These are phyloP conservation scores for Cyaniris semiargus DNA, from an alignment of 2,888 invertebrate species.

Conservation along the genomic window DNA sequence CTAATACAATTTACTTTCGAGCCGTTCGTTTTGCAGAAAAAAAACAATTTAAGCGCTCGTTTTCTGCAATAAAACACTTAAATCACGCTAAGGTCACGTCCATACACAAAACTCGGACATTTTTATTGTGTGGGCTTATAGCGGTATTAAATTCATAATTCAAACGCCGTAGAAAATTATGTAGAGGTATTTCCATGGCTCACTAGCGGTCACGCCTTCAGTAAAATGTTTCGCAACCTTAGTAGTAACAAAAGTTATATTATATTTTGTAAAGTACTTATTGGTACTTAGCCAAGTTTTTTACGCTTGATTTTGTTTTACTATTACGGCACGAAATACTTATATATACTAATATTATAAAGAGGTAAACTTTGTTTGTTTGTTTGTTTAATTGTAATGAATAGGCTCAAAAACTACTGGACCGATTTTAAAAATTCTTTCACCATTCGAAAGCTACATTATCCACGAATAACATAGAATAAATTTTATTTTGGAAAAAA, in stretches of 20 bases:
- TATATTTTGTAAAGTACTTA: background rate
- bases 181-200: conserved; percentile 28
- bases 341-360: no score
- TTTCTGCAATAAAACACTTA: conserved; percentile 48
- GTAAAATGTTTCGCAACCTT: background rate
- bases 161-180: background rate
- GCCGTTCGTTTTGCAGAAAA: background rate
- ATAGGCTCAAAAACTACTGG: no score
- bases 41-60: conserved; percentile 41
- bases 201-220: conserved; percentile 20
- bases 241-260: background rate
- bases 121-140: conserved; percentile 37
- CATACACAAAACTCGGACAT: conserved; percentile 40
- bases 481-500: no score
- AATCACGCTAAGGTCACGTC: conserved; percentile 61
- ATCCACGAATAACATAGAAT: no score
- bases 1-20: background rate
- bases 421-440: no score
- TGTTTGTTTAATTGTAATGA: no score
- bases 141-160: background rate
- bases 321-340: no score
- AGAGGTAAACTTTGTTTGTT: no score
- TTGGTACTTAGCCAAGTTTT: no score
- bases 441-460: no score
- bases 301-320: no score